Base-by-base conservation (phyloP, 2,113 vertebrate genomes). In the Circaetus gallicus region DNA sequence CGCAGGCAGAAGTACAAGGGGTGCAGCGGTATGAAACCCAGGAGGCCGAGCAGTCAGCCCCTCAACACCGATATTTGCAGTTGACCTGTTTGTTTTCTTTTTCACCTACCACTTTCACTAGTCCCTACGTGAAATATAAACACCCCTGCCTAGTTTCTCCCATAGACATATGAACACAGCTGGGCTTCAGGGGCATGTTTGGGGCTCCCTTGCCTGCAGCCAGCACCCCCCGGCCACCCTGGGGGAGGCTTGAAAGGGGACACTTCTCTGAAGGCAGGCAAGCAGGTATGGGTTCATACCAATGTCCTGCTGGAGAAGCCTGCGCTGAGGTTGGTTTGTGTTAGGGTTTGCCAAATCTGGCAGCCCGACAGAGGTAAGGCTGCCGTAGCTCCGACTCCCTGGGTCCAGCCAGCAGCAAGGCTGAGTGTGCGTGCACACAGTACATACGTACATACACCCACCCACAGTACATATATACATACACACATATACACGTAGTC, bases 121-220 rank as follows among this genome's bases (percentile, higher is more conserved):
- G 24, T 55, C 61, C 52, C 31, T 13, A 10, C 15, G 7, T 32
- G 55, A 65, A 53, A 58, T 45, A 12, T 3, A 21, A 66, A 21
- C 42, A 69, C 36, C 73, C 21, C 65, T 25, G 52, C 8, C 26
- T 8, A 2, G 15, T 42, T 56, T 83, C 31, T 86, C 26, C 43
- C 2, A 0, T 2, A 13, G 42, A 47, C 29, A 29, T 10, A 10
- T 2, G 12, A 67, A 16, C 7, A 0, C 0, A 0, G 2, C 26
- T 24, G 49, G 18, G 31, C 40, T 80, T 26, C 49, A 20, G 52
- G 34, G 21, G 6, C 28, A 3, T 0, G 17, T 50, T 16, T 0
- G 5, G 61, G 59, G 32, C 34, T 82, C 61, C 56, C 36, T 38
- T 22, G 42, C 28, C 72, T 38, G 53, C 28, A 20, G 36, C 28